These are phyloP conservation scores for Bradysia coprophila DNA, from an alignment of 1,140 invertebrate species.

Conservation along the genomic window DNA sequence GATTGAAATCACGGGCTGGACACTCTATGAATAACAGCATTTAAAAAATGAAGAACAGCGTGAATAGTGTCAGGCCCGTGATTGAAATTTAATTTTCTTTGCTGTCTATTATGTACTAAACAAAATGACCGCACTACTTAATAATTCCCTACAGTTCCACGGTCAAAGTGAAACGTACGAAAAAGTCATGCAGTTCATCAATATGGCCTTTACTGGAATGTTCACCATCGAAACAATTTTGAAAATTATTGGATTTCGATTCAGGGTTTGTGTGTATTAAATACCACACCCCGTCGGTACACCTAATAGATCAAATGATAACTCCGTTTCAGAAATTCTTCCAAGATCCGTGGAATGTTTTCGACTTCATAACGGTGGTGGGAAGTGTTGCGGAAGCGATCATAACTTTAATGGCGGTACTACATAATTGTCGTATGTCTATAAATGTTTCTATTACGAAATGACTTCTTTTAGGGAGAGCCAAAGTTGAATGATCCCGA, in stretches of 20 bases:
- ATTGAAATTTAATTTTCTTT: conserved; percentile 7
- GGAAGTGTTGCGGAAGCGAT: conserved; percentile 96
- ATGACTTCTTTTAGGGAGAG: too few relatives aligned
- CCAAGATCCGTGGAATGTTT: conserved; percentile 99
- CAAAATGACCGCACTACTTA: too few relatives aligned
- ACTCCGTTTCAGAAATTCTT: conserved; percentile 86
- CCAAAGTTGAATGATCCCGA: too few relatives aligned
- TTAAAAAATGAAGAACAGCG: too few relatives aligned
- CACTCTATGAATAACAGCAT: too few relatives aligned
- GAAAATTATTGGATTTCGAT: conserved; percentile 94
- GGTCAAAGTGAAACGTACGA: conserved; percentile 75
- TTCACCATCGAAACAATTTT: conserved; percentile 96
- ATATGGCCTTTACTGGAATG: conserved; percentile 94
- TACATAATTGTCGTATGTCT: too few relatives aligned
- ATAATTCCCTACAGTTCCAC: conserved; percentile 81
- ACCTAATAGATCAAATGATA: neutral
- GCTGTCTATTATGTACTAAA: too few relatives aligned
- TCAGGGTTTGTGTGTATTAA: conserved; percentile 42
- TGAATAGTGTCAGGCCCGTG: too few relatives aligned
- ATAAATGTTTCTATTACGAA: too few relatives aligned
- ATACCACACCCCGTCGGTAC: neutral
- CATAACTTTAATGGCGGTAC: neutral
- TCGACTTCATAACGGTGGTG: conserved; percentile 99
- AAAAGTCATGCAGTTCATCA: conserved; percentile 87
- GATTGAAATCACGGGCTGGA: too few relatives aligned